Percentiles rank a stretch among this genome's conserved stretches.
Evolutionary conservation across 2,888 invertebrate species (phyloP).

Genomic region (Caenorhabditis sp.): DNA sequence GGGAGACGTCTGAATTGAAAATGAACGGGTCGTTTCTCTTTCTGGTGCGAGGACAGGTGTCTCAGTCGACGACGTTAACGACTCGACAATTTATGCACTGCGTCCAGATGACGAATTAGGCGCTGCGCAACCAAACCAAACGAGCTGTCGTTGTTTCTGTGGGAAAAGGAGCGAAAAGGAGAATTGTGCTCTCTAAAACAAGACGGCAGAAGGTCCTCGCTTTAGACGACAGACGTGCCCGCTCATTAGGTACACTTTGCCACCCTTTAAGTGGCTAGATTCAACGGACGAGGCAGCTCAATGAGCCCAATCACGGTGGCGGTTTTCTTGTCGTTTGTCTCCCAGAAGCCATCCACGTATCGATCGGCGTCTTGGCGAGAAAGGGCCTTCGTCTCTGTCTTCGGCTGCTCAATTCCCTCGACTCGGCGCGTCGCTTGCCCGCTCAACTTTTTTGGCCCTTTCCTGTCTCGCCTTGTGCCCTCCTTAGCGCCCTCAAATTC

Average conservation of each 20-base stretch:
- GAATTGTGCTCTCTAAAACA: not conserved
- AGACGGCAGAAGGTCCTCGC: not conserved
- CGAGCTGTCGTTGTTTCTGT: not conserved
- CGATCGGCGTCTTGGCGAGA: conserved; percentile 15
- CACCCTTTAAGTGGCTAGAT: conserved; percentile 29
- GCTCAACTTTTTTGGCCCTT: not conserved
- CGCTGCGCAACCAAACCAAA: not conserved
- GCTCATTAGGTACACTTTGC: conserved; percentile 51
- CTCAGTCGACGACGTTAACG: conserved; percentile 11
- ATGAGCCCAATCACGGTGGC: conserved; percentile 45
- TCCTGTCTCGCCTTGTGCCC: not conserved
- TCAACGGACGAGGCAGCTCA: conserved; percentile 11
- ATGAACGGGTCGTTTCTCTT: conserved; percentile 1
- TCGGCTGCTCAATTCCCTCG: conserved; percentile 11
- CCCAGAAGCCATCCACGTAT: conserved; percentile 21
- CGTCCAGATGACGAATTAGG: conserved; percentile 4
- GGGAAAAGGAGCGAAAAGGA: not conserved
- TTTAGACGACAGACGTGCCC: conserved; percentile 5
- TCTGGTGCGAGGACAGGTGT: not conserved
- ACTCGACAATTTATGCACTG: conserved; percentile 34
- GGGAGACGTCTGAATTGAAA: conserved; percentile 14
- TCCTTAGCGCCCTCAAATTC: no score
- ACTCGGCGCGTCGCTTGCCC: not conserved
- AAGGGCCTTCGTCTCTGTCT: not conserved
- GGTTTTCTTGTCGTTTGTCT: not conserved